Conservation (phyloP, 2,888 invertebrate species). For the Drosophila acutilabella region DNA sequence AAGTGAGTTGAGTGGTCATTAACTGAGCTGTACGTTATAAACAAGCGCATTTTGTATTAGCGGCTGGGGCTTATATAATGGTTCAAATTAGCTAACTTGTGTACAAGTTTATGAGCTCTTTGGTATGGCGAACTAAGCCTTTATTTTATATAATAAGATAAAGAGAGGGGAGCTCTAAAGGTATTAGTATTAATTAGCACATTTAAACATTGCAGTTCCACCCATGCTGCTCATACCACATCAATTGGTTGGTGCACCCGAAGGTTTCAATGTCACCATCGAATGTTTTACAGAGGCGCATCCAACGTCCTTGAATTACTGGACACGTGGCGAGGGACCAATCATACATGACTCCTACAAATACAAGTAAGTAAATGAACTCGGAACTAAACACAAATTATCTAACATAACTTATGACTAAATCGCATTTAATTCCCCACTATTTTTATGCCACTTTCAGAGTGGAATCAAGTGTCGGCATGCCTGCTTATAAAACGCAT, state of each 20-base stretch:
- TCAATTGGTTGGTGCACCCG: slow-evolving; percentile 94
- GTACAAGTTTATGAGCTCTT: too few relatives aligned
- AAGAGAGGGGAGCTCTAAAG: too few relatives aligned
- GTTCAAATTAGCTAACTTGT: too few relatives aligned
- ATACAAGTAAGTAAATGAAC: slow-evolving; percentile 87
- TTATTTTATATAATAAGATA: too few relatives aligned
- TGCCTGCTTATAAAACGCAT: slow-evolving; percentile 93
- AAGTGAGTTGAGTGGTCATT: slow-evolving; percentile 51
- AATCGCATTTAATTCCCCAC: neutral
- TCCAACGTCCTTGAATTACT: slow-evolving; percentile 95
- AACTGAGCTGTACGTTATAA: slow-evolving; percentile 15
- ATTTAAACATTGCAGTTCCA: slow-evolving; percentile 88
- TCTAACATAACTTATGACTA: neutral
- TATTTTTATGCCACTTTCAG: slow-evolving; percentile 52
- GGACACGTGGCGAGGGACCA: slow-evolving; percentile 94
- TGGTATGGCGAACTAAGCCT: too few relatives aligned
- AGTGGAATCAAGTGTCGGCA: slow-evolving; percentile 88
- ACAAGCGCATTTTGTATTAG: neutral
- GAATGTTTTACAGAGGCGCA: slow-evolving; percentile 97
- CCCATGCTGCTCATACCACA: slow-evolving; percentile 96
- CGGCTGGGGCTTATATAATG: too few relatives aligned
- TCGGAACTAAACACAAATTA: too few relatives aligned
- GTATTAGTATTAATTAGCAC: too few relatives aligned
- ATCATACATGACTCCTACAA: slow-evolving; percentile 95
- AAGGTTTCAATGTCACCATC: slow-evolving; percentile 93